Conservation (phyloP, 2,113 vertebrate species). For the Brienomyrus brachyistius region DNA sequence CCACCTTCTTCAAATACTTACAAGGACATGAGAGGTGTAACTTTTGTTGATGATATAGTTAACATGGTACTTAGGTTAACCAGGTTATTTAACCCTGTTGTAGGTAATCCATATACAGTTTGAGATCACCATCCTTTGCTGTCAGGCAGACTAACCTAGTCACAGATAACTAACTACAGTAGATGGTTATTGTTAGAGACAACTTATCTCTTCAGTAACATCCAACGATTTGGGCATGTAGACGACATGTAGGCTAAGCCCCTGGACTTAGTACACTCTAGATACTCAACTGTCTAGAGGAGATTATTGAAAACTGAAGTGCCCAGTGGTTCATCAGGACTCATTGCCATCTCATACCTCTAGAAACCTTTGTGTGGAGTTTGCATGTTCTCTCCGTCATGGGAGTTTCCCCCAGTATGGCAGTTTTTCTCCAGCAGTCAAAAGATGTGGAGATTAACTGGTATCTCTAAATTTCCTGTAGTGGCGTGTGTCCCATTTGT, state of each 20-base stretch:
- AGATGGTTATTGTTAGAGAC: neutral
- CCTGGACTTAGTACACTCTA: neutral
- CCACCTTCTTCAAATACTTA: too few species aligned
- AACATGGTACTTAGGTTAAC: too few species aligned
- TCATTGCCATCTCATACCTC: neutral
- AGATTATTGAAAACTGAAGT: neutral
- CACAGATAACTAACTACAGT: neutral
- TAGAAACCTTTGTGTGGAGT: neutral
- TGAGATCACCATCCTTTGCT: neutral
- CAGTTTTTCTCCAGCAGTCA: neutral
- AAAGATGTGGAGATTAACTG: neutral
- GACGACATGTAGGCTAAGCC: too few species aligned
- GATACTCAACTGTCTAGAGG: neutral
- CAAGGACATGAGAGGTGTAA: too few species aligned
- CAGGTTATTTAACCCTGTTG: too few species aligned
- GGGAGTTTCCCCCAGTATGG: neutral
- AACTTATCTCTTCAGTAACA: neutral
- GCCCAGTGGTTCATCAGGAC: neutral
- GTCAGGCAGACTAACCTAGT: neutral
- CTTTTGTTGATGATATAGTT: too few species aligned
- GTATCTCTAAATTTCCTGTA: neutral
- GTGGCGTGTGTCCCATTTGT: neutral
- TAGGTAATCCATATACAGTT: too few species aligned
- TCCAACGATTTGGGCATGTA: neutral
- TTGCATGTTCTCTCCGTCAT: neutral